A percentile compares a stretch with the other conserved stretches of the same genome.
phyloP scores from a whole-genome alignment of 2,888 invertebrate species.

The Yponomeuta malinellus region DNA sequence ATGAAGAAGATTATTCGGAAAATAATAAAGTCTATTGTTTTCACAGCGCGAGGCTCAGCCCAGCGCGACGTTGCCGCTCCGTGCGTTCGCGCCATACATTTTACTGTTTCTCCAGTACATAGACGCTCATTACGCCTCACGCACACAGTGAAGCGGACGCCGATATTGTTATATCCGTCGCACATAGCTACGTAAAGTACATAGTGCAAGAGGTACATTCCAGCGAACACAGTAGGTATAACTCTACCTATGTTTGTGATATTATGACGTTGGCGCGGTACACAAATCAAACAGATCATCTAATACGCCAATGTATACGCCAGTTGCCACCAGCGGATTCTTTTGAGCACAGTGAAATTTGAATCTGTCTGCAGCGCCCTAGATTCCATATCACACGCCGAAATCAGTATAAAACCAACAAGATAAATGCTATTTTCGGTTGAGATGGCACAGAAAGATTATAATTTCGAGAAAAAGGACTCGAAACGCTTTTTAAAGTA shows the following conservation, averaged over 20 bases:
- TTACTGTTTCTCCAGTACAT: slow-evolving; percentile 69
- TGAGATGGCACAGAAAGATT: too few species aligned
- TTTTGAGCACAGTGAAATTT: not conserved
- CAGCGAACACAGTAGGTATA: slow-evolving; percentile 52
- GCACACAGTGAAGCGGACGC: slow-evolving; percentile 20
- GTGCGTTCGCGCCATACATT: slow-evolving; percentile 75
- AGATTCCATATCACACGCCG: not conserved
- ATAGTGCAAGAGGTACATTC: slow-evolving; percentile 70
- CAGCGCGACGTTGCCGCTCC: slow-evolving; percentile 64
- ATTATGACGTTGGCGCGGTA: slow-evolving; percentile 48
- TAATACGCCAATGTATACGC: slow-evolving; percentile 33
- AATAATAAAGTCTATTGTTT: slow-evolving; percentile 61
- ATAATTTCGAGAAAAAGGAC: too few species aligned
- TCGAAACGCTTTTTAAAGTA: too few species aligned
- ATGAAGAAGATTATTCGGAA: slow-evolving; percentile 12
- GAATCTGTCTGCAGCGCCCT: not conserved
- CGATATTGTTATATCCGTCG: slow-evolving; percentile 62
- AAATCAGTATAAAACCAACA: not conserved
- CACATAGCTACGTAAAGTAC: slow-evolving; percentile 39
- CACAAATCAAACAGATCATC: slow-evolving; percentile 67
- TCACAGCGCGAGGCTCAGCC: slow-evolving; percentile 58
- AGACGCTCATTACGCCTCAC: slow-evolving; percentile 27
- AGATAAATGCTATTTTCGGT: not conserved
- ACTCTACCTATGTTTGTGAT: slow-evolving; percentile 42
- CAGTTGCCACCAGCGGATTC: slow-evolving; percentile 20